phyloP scores from a whole-genome alignment of 2,113 vertebrate species.

The Oxyruncus cristatus region DNA sequence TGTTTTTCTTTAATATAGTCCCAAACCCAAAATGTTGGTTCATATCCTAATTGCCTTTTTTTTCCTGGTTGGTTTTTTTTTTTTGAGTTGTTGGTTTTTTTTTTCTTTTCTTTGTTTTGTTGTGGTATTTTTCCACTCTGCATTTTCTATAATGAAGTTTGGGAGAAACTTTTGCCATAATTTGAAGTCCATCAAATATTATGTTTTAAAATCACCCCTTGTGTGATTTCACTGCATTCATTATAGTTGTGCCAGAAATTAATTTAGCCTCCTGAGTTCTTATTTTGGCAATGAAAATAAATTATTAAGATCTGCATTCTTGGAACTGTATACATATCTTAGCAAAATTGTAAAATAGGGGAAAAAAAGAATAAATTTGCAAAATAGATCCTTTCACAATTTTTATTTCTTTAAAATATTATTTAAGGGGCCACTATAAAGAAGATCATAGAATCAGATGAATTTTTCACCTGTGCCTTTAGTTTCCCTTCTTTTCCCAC shows the following conservation, averaged over 20 bases:
- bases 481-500: neutral
- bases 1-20: neutral
- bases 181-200: neutral
- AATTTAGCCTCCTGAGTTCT: neutral
- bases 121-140: neutral
- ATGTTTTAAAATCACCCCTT: neutral
- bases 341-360: neutral
- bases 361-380: neutral
- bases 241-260: neutral
- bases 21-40: neutral
- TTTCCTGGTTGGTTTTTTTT: no score
- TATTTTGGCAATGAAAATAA: slow-evolving; percentile 23
- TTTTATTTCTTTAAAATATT: neutral
- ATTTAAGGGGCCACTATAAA: neutral
- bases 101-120: neutral
- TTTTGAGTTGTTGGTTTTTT: neutral
- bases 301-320: neutral
- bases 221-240: neutral
- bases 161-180: neutral
- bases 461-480: neutral
- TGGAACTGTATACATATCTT: neutral
- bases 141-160: neutral
- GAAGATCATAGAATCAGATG: neutral
- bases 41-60: neutral
- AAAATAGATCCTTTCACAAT: neutral